Percentiles rank a stretch among this genome's conserved stretches.
Evolutionary conservation across 53 echinoderm and acorn worm species (phyloP).

Genomic region (Temnopleurus reevesii): DNA sequence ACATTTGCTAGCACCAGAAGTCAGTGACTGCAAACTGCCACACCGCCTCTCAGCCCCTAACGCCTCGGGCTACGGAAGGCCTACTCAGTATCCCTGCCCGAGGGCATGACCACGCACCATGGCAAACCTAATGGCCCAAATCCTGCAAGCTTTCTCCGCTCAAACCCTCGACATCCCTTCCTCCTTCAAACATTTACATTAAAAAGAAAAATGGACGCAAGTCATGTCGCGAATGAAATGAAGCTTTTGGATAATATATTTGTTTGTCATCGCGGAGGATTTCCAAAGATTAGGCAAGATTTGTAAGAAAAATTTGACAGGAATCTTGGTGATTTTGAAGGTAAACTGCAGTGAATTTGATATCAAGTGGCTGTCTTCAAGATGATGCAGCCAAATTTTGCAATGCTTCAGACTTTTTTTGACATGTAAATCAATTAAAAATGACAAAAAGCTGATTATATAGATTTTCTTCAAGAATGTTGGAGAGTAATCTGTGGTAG

Average conservation of each 20-base stretch:
- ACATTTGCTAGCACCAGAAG: constrained; percentile 24
- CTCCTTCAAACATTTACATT: constrained; percentile 6
- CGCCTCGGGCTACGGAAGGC: not conserved
- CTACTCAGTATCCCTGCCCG: constrained; percentile 13
- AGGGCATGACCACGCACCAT: not conserved
- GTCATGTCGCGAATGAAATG: not conserved
- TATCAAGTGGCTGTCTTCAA: constrained; percentile 1
- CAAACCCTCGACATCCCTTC: constrained; percentile 11
- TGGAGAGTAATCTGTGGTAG: no score
- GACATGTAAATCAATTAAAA: no score
- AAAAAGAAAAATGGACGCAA: not conserved
- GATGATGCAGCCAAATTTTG: constrained; percentile 11
- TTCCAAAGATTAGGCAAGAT: not conserved
- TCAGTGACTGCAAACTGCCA: constrained; percentile 8
- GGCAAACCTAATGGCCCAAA: constrained; percentile 40
- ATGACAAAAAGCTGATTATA: no score
- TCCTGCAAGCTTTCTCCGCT: constrained; percentile 39
- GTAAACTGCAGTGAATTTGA: constrained; percentile 7
- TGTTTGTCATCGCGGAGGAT: constrained; percentile 7
- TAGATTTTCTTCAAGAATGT: no score
- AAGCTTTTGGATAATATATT: constrained; percentile 19
- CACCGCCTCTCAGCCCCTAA: not conserved
- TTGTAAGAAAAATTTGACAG: constrained; percentile 27
- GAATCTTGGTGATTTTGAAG: constrained; percentile 7
- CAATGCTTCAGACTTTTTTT: not conserved